A percentile compares a stretch with the other conserved stretches of the same genome.
Evolutionary conservation across 2,888 invertebrate species (phyloP).

Genomic region (Melikaiella ostensackeni): DNA sequence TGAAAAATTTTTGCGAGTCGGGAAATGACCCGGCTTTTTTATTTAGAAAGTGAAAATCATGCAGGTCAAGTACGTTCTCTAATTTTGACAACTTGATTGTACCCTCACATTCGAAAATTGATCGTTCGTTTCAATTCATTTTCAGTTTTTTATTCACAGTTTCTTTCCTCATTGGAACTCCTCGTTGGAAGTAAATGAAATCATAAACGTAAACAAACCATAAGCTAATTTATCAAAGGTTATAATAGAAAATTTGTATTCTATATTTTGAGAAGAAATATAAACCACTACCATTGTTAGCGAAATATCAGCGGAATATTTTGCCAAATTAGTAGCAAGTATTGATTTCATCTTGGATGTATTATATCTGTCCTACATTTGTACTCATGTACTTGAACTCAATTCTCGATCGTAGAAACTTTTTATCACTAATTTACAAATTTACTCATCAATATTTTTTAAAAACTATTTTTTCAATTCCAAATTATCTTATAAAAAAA

Average conservation of each 20-base stretch:
- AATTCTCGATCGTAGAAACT: conserved; percentile 2
- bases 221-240: too few relatives aligned
- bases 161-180: too few relatives aligned
- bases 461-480: neutral
- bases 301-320: neutral
- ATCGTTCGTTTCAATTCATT: neutral
- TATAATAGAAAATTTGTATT: too few relatives aligned
- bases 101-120: too few relatives aligned
- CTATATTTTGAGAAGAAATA: neutral
- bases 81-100: neutral
- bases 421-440: neutral
- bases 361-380: conserved; percentile 23
- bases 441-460: conserved; percentile 4
- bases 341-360: conserved; percentile 11
- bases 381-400: conserved; percentile 12
- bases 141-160: neutral
- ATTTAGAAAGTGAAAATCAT: too few relatives aligned
- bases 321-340: conserved; percentile 8
- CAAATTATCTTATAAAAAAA: neutral
- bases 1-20: too few relatives aligned
- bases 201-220: too few relatives aligned
- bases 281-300: neutral
- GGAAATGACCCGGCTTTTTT: too few relatives aligned
- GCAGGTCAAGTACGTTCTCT: too few relatives aligned
- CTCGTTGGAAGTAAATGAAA: too few relatives aligned